Conservation (phyloP, 2,888 invertebrate species). For the Tyria jacobaeae region DNA sequence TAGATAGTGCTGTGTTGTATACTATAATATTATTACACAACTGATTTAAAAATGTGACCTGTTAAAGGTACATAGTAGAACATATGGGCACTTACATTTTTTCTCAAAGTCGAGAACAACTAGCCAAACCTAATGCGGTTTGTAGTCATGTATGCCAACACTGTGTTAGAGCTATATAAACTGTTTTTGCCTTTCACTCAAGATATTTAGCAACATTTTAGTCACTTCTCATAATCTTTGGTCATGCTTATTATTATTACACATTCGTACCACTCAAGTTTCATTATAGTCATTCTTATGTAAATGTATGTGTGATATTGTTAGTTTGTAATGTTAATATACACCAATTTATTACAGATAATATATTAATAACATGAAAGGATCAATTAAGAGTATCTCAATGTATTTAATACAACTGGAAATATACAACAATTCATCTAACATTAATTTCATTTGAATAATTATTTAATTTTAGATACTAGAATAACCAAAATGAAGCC, state of each 20-base stretch:
- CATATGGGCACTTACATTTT: too few relatives aligned
- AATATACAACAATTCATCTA: constrained; percentile 20
- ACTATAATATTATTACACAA: too few relatives aligned
- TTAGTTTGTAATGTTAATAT: not conserved
- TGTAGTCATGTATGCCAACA: too few relatives aligned
- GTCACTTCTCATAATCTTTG: constrained; percentile 30
- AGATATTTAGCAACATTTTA: too few relatives aligned
- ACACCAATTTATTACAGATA: not conserved
- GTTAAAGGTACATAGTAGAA: too few relatives aligned
- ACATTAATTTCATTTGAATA: constrained; percentile 21
- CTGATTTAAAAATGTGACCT: too few relatives aligned
- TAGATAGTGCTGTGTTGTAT: too few relatives aligned
- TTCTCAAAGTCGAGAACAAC: too few relatives aligned
- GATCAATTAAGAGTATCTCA: not conserved
- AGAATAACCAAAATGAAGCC: constrained; percentile 31
- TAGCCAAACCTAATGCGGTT: too few relatives aligned
- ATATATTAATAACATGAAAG: not conserved
- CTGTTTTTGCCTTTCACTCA: not conserved
- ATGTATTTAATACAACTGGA: constrained; percentile 1
- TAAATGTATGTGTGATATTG: not conserved
- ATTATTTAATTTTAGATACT: constrained; percentile 26
- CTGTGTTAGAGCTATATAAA: too few relatives aligned
- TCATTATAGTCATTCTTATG: not conserved
- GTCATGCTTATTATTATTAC: constrained; percentile 2
- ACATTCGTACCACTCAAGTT: constrained; percentile 23